A percentile compares a stretch with the other conserved stretches of the same genome.
phyloP scores from a whole-genome alignment of 2,113 vertebrate species.

The Astur gentilis region DNA sequence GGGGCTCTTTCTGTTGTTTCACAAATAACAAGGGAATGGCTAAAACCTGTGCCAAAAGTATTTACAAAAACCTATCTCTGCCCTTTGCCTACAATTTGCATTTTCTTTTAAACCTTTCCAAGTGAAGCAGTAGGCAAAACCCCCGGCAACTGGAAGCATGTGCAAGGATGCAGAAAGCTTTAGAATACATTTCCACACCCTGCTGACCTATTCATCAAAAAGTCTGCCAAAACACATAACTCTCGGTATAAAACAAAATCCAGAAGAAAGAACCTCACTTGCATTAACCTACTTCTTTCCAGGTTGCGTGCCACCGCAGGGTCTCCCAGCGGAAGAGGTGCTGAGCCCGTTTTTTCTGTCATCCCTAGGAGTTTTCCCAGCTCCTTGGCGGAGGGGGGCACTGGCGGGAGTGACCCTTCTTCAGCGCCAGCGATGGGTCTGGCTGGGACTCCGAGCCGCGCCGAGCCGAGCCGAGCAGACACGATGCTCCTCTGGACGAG shows the following conservation, averaged over 20 bases:
- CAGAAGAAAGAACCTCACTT: neutral
- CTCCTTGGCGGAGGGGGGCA: neutral
- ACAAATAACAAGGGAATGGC: neutral
- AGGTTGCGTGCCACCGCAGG: neutral
- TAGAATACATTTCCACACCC: slow-evolving; percentile 58
- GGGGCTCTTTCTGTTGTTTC: neutral
- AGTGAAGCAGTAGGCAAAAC: slow-evolving; percentile 17
- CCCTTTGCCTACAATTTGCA: neutral
- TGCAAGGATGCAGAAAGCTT: slow-evolving; percentile 60
- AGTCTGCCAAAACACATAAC: slow-evolving; percentile 17
- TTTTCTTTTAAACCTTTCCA: slow-evolving; percentile 52
- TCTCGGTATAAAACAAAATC: neutral
- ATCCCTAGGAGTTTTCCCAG: neutral
- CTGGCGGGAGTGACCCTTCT: neutral
- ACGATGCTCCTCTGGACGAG: neutral
- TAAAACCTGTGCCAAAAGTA: neutral
- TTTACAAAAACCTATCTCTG: neutral
- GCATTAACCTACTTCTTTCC: slow-evolving; percentile 21
- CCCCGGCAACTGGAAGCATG: slow-evolving; percentile 26
- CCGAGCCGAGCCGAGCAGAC: neutral
- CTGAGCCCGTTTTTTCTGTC: neutral
- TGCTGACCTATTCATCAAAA: slow-evolving; percentile 58
- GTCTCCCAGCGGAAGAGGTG: neutral
- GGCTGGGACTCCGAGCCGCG: neutral
- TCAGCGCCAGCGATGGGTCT: neutral